Percentiles rank a stretch among this genome's conserved stretches.
phyloP scores from a whole-genome alignment of 2,888 invertebrate genomes.

The Xylocampa areola region DNA sequence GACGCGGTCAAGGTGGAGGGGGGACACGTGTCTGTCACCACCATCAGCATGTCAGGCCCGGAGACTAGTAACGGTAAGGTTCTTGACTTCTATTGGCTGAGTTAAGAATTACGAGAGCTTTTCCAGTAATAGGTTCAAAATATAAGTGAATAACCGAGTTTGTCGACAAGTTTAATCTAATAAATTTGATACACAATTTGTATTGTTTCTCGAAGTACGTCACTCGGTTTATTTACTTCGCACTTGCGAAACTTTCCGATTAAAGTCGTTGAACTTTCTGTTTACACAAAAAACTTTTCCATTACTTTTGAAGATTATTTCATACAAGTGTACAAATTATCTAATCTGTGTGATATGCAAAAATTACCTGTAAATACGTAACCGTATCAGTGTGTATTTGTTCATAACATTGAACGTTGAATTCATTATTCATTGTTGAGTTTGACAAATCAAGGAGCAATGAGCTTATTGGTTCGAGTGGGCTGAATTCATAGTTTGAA shows the following conservation, averaged over 20 bases:
- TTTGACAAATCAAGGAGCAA: conserved; percentile 5
- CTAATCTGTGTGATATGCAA: conserved; percentile 35
- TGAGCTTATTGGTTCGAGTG: too few relatives aligned
- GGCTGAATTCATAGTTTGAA: not conserved
- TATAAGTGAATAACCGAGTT: too few relatives aligned
- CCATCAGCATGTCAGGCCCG: conserved; percentile 92
- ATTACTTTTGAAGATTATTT: conserved; percentile 26
- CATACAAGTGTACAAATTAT: conserved; percentile 19
- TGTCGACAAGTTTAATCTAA: too few relatives aligned
- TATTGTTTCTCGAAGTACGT: too few relatives aligned
- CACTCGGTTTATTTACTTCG: conserved; percentile 26
- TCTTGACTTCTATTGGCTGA: conserved; percentile 9
- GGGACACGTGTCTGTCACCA: conserved; percentile 93
- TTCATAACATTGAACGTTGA: too few relatives aligned
- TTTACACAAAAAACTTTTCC: conserved; percentile 16
- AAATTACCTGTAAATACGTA: conserved; percentile 10
- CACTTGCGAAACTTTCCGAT: conserved; percentile 28
- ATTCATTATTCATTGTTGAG: too few relatives aligned
- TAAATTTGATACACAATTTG: too few relatives aligned
- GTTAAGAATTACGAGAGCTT: too few relatives aligned
- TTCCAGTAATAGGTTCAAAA: too few relatives aligned
- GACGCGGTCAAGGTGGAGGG: conserved; percentile 87
- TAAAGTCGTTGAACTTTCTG: conserved; percentile 31
- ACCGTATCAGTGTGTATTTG: conserved; percentile 15
- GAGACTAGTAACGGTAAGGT: conserved; percentile 89